Percentiles rank a stretch among this genome's conserved stretches.
Conservation (phyloP, 53 echinoderm and acorn worm species). For the Luidia sarsii region DNA sequence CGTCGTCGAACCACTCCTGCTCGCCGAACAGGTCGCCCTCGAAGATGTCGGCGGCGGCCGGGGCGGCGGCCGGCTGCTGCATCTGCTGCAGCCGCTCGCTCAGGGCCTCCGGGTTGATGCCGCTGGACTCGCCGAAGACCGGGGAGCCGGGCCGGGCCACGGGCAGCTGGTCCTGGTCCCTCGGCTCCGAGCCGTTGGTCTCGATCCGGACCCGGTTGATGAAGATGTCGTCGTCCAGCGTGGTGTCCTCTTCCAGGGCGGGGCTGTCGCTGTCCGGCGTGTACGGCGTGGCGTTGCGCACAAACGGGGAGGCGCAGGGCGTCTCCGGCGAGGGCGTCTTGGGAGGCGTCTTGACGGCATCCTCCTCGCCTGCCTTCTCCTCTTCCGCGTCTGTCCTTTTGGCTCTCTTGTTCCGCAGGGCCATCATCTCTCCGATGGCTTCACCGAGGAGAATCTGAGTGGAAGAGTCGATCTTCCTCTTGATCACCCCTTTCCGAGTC, state of each 20-base stretch:
- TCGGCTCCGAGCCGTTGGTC: conserved; percentile 54
- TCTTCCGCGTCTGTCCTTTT: conserved; percentile 12
- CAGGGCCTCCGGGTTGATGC: conserved; percentile 83
- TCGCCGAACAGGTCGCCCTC: conserved; percentile 91
- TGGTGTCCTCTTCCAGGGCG: conserved; percentile 44
- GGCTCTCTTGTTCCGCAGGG: conserved; percentile 49
- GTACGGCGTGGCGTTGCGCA: conserved; percentile 64
- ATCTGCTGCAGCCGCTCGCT: conserved; percentile 82
- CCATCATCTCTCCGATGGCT: conserved; percentile 71
- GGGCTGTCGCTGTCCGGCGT: conserved; percentile 81
- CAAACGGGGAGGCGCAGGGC: conserved; percentile 17
- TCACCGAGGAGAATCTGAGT: conserved; percentile 64
- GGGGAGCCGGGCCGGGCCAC: conserved; percentile 91
- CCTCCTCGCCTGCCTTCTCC: conserved; percentile 8
- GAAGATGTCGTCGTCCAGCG: conserved; percentile 84
- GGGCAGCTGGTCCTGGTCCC: conserved; percentile 71
- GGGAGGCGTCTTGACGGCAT: neutral
- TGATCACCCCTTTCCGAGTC: conserved; percentile 5
- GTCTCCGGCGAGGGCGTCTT: conserved; percentile 31
- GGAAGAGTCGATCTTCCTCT: conserved; percentile 63
- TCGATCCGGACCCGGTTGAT: conserved; percentile 79
- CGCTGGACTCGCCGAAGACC: conserved; percentile 89
- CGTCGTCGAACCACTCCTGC: conserved; percentile 98
- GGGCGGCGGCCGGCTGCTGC: conserved; percentile 67
- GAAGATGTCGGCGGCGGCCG: conserved; percentile 63